Conservation (phyloP, 2,888 invertebrate genomes). For the Laothoe populi region DNA sequence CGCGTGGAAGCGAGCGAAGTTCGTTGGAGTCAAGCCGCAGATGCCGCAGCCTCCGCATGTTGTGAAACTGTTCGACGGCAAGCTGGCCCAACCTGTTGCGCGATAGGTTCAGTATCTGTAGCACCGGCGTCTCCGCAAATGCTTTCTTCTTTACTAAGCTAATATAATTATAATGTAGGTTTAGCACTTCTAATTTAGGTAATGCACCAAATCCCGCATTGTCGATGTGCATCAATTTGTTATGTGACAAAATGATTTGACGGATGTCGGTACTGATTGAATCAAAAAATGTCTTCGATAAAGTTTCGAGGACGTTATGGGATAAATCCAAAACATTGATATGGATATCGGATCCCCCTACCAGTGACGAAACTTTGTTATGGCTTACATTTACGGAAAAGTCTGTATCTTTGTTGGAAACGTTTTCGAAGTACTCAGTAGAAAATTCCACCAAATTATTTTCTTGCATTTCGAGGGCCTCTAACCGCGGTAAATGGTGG, state of each 20-base stretch:
- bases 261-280: constrained; percentile 54
- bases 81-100: constrained; percentile 54
- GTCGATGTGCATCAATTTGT: constrained; percentile 70
- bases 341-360: constrained; percentile 60
- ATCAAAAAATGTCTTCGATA: constrained; percentile 85
- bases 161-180: constrained; percentile 88
- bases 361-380: constrained; percentile 81
- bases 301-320: constrained; percentile 84
- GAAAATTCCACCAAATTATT: constrained; percentile 88
- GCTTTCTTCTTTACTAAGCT: constrained; percentile 87
- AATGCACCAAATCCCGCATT: constrained; percentile 64
- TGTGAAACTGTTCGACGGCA: constrained; percentile 66
- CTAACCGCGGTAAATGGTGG: constrained; percentile 87
- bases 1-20: constrained; percentile 88
- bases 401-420: constrained; percentile 84
- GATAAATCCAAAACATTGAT: constrained; percentile 88
- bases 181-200: constrained; percentile 68
- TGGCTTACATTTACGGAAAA: constrained; percentile 89
- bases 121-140: constrained; percentile 78
- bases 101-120: constrained; percentile 61
- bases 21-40: constrained; percentile 88
- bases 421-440: constrained; percentile 86
- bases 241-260: constrained; percentile 84
- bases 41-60: constrained; percentile 87
- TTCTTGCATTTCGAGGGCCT: constrained; percentile 89